Base-by-base conservation (phyloP, 1,140 invertebrate species). In the Drosophila virilis region DNA sequence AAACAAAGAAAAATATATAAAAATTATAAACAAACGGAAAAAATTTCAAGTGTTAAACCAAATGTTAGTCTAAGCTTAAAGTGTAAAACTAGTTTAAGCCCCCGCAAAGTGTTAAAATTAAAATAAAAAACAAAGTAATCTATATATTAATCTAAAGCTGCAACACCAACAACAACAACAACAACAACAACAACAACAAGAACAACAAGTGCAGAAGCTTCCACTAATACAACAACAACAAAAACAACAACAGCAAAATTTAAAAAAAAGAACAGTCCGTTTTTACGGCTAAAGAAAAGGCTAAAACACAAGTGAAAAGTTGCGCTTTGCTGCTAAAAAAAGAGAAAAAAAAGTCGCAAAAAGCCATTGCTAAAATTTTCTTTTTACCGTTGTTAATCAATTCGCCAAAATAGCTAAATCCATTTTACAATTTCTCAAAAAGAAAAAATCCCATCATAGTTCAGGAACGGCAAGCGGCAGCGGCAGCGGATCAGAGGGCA, bases 361-460 rank as follows among this genome's bases (percentile, higher is more conserved):
- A 52, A 73, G 60, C 69, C 42, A 58, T 61, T 45, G 65, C 40
- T 42, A 79, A 57, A 66, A 77, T 81, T 86, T 86, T 52, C 73
- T 73, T 66, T 48, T 40, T 50, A 69, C 55, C 78, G 80, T 83
- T 78, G 60, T 71, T 32, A 51, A 69, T 79, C 80, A 91, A 78
- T 67, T 90, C 90, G 77, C 64, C 90, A 91, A 91, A 91, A 91
- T 91, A 91, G 90, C 90, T 90, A 91, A 91, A 78, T 90, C 90
- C 82, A 91, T 91, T 90, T 91, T 91, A 73, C 90, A 91, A 82
- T 91, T 91, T 78, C 78, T 91, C 17, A 91, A 91, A 91, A 91
- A 91, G 85, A 91, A 91, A 88, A 91, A 91, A 78, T 90, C 90
- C 54, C 85, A 85, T 88, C 90, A 91, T 78, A 91, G 77, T 86